phyloP scores from a whole-genome alignment of 1,140 invertebrate species.

The Dinoponera quadriceps region DNA sequence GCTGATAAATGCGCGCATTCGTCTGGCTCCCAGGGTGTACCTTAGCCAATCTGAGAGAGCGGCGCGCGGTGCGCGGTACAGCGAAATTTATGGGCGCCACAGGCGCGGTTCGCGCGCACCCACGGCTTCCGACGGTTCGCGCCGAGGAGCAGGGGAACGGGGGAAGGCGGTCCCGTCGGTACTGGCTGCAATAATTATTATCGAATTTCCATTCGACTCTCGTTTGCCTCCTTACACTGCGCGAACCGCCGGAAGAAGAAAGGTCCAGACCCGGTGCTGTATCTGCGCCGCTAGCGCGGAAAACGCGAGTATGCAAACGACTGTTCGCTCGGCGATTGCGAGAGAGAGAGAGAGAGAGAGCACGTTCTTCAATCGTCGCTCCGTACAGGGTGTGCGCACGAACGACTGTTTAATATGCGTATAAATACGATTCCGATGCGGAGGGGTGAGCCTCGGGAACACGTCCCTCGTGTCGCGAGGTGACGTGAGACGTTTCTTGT shows the following conservation, averaged over 20 bases:
- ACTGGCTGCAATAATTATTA: slow-evolving; percentile 76
- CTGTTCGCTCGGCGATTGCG: background rate
- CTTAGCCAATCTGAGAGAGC: slow-evolving; percentile 65
- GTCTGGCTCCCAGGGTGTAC: slow-evolving; percentile 59
- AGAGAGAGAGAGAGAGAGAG: background rate
- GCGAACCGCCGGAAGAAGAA: slow-evolving; percentile 21
- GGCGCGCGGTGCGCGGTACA: slow-evolving; percentile 55
- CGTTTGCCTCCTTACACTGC: slow-evolving; percentile 69
- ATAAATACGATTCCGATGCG: too few relatives aligned
- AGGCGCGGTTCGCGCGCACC: slow-evolving; percentile 45
- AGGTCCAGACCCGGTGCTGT: background rate
- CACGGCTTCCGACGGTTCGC: slow-evolving; percentile 64
- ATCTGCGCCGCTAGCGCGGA: slow-evolving; percentile 33
- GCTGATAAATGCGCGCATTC: slow-evolving; percentile 71
- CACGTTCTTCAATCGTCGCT: slow-evolving; percentile 50
- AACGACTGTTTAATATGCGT: too few relatives aligned
- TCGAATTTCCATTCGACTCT: slow-evolving; percentile 80
- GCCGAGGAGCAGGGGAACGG: slow-evolving; percentile 11
- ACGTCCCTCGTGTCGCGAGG: background rate
- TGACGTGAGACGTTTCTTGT: slow-evolving; percentile 34
- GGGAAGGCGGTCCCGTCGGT: slow-evolving; percentile 30
- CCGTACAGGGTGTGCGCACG: background rate
- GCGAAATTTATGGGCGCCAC: slow-evolving; percentile 76
- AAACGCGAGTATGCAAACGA: slow-evolving; percentile 32
- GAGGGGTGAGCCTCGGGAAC: background rate